Base-by-base conservation (phyloP, 2,888 invertebrate species). In the Polyploca ridens region DNA sequence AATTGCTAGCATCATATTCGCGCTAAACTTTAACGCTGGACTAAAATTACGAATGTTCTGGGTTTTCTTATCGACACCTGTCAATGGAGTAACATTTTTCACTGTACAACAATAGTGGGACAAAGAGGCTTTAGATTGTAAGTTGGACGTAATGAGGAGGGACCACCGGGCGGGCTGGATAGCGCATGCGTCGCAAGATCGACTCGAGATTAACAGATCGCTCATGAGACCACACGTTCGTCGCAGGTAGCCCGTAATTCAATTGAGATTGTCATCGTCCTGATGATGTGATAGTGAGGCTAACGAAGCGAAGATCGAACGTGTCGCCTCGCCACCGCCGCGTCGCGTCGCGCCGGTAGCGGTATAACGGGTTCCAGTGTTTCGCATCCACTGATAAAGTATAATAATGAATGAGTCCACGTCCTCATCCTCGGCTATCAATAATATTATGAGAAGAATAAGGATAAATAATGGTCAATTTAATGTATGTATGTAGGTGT, bases 261-360 rank as follows among this genome's bases (percentile, higher is more conserved):
- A 91, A 94, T 91, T 89, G 86, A 90, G 94, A 94, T 94, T 94
- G 94, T 94, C 94, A 93, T 94, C 93, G 87, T 87, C 81, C 81
- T 84, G 91, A 92, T 92, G 90, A 90, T 85, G 88, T 87, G 93
- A 93, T 93, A 91, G 83, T 70, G 69, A 19, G 75, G 82, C 89
- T 93, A 93, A 94, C 93, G 93, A 93, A 93, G 91, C 89, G 87
- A 87, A 84, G 89, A 89, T 85, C 81, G 89, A 88, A 79, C 80
- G 77, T 68, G 72, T 75, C 73, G 79, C 76, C 73, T 65, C 75
- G 74, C 78, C 86, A 81, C 14, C n/a, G 46, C n/a, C 14, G 46
- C 76, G 27, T 27, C 27, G 27, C n/a, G 27, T 27, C 73, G 65
- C 75, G 74, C 79, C 87, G 81, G 91, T 92, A 91, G 91, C 90